Conservation (phyloP, 2,888 invertebrate genomes). For the Lycia hirtaria region DNA sequence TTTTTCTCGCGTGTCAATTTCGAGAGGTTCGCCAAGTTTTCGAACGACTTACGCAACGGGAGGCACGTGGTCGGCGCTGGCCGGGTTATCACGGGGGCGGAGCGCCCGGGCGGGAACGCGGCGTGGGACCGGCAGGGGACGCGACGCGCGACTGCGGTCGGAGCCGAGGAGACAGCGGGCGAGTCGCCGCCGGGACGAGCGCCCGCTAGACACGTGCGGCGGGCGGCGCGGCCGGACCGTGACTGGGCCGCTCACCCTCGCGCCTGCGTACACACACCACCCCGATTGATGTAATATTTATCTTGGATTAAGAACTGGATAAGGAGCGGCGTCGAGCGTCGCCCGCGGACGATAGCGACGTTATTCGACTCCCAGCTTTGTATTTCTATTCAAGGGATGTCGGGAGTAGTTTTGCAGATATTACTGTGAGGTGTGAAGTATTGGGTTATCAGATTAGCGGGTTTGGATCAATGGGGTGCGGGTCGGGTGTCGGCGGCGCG, state of each 20-base stretch:
- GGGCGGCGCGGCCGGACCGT: conserved; percentile 78
- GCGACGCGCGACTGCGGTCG: conserved; percentile 43
- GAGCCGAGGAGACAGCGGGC: conserved; percentile 63
- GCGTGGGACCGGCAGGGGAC: conserved; percentile 20
- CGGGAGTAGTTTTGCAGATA: conserved; percentile 42
- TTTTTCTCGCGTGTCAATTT: conserved; percentile 75
- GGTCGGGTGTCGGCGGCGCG: conserved; percentile 54
- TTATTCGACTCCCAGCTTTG: conserved; percentile 12
- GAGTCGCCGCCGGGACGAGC: conserved; percentile 74
- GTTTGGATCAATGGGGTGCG: conserved; percentile 73
- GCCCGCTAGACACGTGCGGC: conserved; percentile 72
- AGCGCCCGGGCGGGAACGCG: conserved; percentile 31
- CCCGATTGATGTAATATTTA: conserved; percentile 85
- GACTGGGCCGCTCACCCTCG: conserved; percentile 71
- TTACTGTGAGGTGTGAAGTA: conserved; percentile 20
- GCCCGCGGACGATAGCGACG: conserved; percentile 46
- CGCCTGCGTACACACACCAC: conserved; percentile 68
- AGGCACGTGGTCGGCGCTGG: conserved; percentile 60
- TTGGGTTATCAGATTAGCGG: conserved; percentile 61
- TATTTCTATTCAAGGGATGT: conserved; percentile 5
- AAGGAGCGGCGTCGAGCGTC: conserved; percentile 57
- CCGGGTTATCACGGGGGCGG: conserved; percentile 28
- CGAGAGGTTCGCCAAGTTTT: conserved; percentile 65
- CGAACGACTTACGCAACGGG: conserved; percentile 77
- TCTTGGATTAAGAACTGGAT: conserved; percentile 83